Conservation (phyloP, 2,797 vertebrate genomes). For the Rhinichthys osculus region DNA sequence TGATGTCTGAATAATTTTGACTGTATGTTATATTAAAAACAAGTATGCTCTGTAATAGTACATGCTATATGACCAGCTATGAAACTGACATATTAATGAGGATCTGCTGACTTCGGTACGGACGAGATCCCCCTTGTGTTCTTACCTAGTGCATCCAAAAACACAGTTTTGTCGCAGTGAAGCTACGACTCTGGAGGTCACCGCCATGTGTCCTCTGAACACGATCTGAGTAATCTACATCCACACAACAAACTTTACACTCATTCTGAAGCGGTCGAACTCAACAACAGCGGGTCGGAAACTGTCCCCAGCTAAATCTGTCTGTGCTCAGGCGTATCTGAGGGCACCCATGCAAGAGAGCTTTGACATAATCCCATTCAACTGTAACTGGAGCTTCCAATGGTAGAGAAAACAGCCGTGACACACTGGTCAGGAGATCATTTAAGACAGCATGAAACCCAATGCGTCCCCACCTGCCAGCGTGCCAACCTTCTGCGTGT, state of each 20-base stretch:
- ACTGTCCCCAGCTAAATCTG: slow-evolving; percentile 44
- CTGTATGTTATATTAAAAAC: neutral
- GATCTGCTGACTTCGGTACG: neutral
- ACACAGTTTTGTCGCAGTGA: slow-evolving; percentile 56
- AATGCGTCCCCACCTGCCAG: slow-evolving; percentile 60
- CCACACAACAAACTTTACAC: slow-evolving; percentile 43
- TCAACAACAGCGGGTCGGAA: slow-evolving; percentile 7
- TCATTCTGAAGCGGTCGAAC: slow-evolving; percentile 31
- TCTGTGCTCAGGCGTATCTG: slow-evolving; percentile 41
- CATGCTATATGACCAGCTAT: neutral
- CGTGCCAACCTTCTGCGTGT: slow-evolving; percentile 31
- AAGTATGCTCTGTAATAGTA: neutral
- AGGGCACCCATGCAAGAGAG: slow-evolving; percentile 38
- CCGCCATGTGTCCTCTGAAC: slow-evolving; percentile 46
- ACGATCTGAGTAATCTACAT: slow-evolving; percentile 10
- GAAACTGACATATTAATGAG: neutral
- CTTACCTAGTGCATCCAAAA: slow-evolving; percentile 53
- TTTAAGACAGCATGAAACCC: slow-evolving; percentile 58
- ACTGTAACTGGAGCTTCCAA: slow-evolving; percentile 49
- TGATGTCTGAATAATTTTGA: too few relatives aligned
- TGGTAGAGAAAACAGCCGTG: slow-evolving; percentile 31
- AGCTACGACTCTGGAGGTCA: slow-evolving; percentile 59
- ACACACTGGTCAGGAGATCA: slow-evolving; percentile 17
- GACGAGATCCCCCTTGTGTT: neutral
- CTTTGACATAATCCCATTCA: slow-evolving; percentile 53